Percentiles rank a stretch among this genome's conserved stretches.
Conservation (phyloP, 2,113 vertebrate genomes). For the Muntiacus muntjak region DNA sequence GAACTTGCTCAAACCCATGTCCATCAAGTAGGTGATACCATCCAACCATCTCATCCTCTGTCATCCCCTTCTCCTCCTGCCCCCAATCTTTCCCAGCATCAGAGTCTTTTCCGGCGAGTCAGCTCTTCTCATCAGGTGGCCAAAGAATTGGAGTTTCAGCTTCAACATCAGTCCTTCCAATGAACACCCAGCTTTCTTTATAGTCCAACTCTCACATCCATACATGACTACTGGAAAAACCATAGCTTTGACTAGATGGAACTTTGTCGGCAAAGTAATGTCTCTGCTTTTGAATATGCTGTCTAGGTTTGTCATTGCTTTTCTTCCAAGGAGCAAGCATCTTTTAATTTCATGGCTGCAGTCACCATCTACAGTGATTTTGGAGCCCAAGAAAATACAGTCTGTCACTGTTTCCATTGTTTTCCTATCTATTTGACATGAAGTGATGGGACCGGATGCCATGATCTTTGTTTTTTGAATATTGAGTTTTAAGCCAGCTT, state of each 20-base stretch:
- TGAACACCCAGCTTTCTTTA: neutral
- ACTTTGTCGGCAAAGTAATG: neutral
- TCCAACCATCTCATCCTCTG: too few relatives aligned
- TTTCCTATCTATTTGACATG: neutral
- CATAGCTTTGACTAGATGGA: neutral
- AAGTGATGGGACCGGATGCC: neutral
- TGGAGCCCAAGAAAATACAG: neutral
- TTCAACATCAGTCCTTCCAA: too few relatives aligned
- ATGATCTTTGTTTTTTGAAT: neutral
- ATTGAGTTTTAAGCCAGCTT: neutral
- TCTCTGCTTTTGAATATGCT: neutral
- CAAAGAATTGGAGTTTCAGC: too few relatives aligned
- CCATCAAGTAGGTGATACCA: too few relatives aligned
- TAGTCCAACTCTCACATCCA: neutral
- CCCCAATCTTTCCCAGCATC: too few relatives aligned
- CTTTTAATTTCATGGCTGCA: neutral
- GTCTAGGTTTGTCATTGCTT: neutral
- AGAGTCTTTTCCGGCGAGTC: too few relatives aligned
- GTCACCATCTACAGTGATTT: neutral
- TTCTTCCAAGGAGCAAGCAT: neutral
- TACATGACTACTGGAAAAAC: neutral
- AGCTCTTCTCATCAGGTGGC: too few relatives aligned
- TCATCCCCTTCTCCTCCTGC: too few relatives aligned
- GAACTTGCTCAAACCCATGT: too few relatives aligned
- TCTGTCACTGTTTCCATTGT: neutral